phyloP scores from a whole-genome alignment of 2,113 vertebrate genomes.

The Oreotrochilus melanogaster region DNA sequence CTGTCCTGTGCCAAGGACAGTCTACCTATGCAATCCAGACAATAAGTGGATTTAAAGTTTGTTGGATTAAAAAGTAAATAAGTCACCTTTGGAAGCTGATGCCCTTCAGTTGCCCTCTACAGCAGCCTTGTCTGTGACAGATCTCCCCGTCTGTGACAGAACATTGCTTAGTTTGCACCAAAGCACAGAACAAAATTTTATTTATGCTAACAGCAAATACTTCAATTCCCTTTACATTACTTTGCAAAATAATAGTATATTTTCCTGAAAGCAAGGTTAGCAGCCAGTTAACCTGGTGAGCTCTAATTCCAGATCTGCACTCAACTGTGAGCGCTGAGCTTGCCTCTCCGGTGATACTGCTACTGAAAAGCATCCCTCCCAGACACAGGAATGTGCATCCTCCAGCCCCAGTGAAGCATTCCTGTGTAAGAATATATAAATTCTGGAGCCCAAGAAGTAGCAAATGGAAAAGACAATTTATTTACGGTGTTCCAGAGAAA shows the following conservation, averaged over 20 bases:
- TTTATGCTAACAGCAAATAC: neutral
- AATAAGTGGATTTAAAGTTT: neutral
- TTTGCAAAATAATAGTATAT: neutral
- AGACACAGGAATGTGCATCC: neutral
- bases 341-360: neutral
- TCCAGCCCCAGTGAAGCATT: neutral
- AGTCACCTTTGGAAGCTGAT: neutral
- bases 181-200: neutral
- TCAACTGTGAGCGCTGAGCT: neutral
- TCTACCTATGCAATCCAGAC: rapidly evolving
- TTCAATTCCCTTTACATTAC: neutral
- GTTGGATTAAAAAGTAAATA: neutral
- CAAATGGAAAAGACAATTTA: neutral
- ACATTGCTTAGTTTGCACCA: neutral
- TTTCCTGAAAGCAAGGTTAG: neutral
- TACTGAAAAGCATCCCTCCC: neutral
- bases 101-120: neutral
- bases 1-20: neutral
- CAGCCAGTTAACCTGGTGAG: rapidly evolving
- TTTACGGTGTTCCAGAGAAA: neutral
- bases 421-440: neutral
- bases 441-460: neutral
- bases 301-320: neutral
- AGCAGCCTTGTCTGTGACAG: neutral
- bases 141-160: neutral